A percentile compares a stretch with the other conserved stretches of the same genome.
Evolutionary conservation across 2,888 invertebrate species (phyloP).

Genomic region (Serripes groenlandicus): DNA sequence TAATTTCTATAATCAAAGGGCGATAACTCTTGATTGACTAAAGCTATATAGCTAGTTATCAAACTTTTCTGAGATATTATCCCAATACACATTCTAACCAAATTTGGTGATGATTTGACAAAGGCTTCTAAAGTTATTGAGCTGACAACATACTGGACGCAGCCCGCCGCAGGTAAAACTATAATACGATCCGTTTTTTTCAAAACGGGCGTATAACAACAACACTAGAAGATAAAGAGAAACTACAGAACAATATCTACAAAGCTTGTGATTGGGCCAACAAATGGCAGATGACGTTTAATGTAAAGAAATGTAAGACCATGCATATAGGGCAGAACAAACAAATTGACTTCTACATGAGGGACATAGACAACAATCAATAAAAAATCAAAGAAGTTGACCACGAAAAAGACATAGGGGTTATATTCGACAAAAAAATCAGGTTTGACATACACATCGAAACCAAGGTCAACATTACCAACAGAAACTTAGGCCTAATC

Average conservation of each 20-base stretch:
- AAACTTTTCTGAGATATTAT: too few species aligned
- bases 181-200: too few species aligned
- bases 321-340: background rate
- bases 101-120: too few species aligned
- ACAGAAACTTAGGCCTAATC: background rate
- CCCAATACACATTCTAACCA: too few species aligned
- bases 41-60: too few species aligned
- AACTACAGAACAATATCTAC: background rate
- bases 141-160: too few species aligned
- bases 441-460: background rate
- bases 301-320: background rate
- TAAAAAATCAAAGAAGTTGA: background rate
- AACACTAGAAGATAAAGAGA: background rate
- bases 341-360: background rate
- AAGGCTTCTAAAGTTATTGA: too few species aligned
- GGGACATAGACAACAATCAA: background rate
- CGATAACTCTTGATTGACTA: too few species aligned
- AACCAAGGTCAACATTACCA: background rate
- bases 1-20: too few species aligned
- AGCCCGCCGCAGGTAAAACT: too few species aligned
- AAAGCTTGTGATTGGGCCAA: background rate
- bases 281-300: background rate
- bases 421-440: background rate
- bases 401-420: background rate
- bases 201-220: too few species aligned